Conservation (phyloP, 35 echinoderm and acorn worm species). For the Anneissia japonica region DNA sequence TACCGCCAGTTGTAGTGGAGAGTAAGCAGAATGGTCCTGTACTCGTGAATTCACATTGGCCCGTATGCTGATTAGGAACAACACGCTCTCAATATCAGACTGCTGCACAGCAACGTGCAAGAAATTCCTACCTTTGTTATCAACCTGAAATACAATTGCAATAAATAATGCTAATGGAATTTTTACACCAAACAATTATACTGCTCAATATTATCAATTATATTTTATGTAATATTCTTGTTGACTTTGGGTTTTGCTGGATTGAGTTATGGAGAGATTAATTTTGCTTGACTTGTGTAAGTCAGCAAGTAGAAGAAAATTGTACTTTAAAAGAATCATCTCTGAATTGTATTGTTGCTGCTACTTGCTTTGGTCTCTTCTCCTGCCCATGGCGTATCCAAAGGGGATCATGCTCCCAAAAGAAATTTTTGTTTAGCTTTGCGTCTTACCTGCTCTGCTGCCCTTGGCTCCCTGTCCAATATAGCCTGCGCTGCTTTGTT, state of each 20-base stretch:
- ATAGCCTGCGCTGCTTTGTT: slow-evolving; percentile 97
- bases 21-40: slow-evolving; percentile 48
- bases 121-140: slow-evolving; percentile 98
- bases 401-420: not conserved
- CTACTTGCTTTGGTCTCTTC: not conserved
- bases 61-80: slow-evolving; percentile 68
- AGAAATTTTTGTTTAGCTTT: not conserved
- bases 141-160: slow-evolving; percentile 48
- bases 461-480: slow-evolving; percentile 80
- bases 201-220: too few species aligned
- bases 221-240: too few species aligned
- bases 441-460: slow-evolving; percentile 71
- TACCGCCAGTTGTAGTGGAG: slow-evolving; percentile 87
- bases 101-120: slow-evolving; percentile 91
- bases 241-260: too few species aligned
- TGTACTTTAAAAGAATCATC: not conserved
- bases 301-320: not conserved
- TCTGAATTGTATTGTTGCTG: not conserved
- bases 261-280: too few species aligned
- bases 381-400: not conserved
- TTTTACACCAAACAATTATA: too few species aligned
- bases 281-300: too few species aligned
- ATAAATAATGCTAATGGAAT: too few species aligned
- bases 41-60: slow-evolving; percentile 89
- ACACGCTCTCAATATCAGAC: slow-evolving; percentile 87